Percentiles rank a stretch among this genome's conserved stretches.
Conservation (phyloP, 2,888 invertebrate species). For the Hybos culiciformis region DNA sequence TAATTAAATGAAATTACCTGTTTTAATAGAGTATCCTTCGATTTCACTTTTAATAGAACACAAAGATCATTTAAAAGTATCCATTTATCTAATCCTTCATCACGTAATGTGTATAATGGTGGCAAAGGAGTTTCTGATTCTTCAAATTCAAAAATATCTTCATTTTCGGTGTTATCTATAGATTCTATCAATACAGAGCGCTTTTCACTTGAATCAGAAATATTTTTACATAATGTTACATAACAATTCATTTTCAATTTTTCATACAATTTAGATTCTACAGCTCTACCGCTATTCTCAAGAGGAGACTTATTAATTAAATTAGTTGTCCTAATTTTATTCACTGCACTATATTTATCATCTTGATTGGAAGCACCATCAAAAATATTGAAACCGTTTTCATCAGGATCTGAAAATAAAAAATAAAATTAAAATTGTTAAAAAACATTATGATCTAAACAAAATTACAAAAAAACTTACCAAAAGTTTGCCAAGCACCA, state of each 20-base stretch:
- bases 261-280: too few relatives aligned
- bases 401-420: slow-evolving; percentile 6
- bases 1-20: slow-evolving; percentile 35
- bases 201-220: too few relatives aligned
- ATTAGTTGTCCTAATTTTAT: too few relatives aligned
- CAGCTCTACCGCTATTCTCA: too few relatives aligned
- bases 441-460: slow-evolving; percentile 10
- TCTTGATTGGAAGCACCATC: slow-evolving; percentile 22
- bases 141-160: slow-evolving; percentile 62
- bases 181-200: too few relatives aligned
- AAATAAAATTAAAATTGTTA: not conserved
- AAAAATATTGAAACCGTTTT: slow-evolving; percentile 32
- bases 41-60: slow-evolving; percentile 62
- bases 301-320: too few relatives aligned
- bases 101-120: slow-evolving; percentile 60
- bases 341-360: not conserved
- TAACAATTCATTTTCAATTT: too few relatives aligned
- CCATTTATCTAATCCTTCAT: slow-evolving; percentile 60
- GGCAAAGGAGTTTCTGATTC: slow-evolving; percentile 66
- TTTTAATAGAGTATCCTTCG: slow-evolving; percentile 62
- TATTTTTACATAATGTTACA: too few relatives aligned
- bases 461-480: slow-evolving; percentile 19
- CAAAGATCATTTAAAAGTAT: slow-evolving; percentile 68
- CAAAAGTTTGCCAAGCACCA: slow-evolving; percentile 34
- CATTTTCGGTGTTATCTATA: too few relatives aligned